A percentile compares a stretch with the other conserved stretches of the same genome.
These are phyloP conservation scores for Suillia variegata DNA, from an alignment of 2,888 invertebrate species.

Conservation along the genomic window DNA sequence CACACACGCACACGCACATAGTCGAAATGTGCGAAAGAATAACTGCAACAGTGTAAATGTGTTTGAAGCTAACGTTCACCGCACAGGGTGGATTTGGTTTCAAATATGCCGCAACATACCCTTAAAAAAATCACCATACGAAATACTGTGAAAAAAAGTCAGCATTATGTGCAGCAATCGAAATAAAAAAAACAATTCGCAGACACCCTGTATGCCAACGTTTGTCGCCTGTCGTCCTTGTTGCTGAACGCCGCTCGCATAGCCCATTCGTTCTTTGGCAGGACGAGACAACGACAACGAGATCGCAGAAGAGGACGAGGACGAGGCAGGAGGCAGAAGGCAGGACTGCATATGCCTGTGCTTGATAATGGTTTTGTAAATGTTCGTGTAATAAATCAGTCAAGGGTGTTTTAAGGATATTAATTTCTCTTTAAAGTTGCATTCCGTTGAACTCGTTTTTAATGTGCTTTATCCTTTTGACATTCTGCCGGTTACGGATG, in stretches of 20 bases:
- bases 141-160: no score
- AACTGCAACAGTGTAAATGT: neutral
- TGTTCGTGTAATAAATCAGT: constrained; percentile 51
- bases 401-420: constrained; percentile 50
- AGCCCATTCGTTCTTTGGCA: neutral
- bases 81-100: neutral
- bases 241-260: neutral
- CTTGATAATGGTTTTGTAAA: constrained; percentile 48
- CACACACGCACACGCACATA: constrained; percentile 2
- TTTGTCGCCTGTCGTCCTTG: neutral
- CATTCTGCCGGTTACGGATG: neutral
- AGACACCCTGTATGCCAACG: neutral
- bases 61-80: neutral
- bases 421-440: constrained; percentile 49
- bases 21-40: constrained; percentile 1
- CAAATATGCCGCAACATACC: no score
- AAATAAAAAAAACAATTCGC: no score
- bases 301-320: neutral
- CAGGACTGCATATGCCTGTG: neutral
- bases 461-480: constrained; percentile 20
- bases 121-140: no score
- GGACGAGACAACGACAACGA: neutral
- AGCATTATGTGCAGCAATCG: no score
- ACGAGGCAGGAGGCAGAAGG: neutral
- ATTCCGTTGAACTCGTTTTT: constrained; percentile 37